These are phyloP conservation scores for Poeciliopsis prolifica DNA, from an alignment of 2,113 vertebrate genomes.

Conservation along the genomic window DNA sequence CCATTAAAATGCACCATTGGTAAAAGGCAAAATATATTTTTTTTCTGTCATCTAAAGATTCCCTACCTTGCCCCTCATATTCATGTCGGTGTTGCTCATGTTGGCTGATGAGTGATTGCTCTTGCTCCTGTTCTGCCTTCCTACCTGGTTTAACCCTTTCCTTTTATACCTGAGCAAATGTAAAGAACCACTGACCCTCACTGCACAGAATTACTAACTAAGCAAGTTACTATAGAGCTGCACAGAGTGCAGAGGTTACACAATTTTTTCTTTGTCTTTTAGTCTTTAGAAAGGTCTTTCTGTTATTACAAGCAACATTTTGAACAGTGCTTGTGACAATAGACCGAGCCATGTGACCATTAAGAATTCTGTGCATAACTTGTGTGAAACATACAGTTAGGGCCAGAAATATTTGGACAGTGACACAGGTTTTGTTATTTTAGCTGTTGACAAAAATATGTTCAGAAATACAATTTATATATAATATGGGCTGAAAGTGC, in stretches of 20 bases:
- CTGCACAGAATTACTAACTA: slow-evolving; percentile 47
- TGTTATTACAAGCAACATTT: slow-evolving; percentile 26
- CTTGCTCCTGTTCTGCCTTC: slow-evolving; percentile 34
- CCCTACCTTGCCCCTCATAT: slow-evolving; percentile 70
- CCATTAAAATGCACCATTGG: too few relatives aligned
- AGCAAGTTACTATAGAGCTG: slow-evolving; percentile 53
- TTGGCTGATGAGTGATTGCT: slow-evolving; percentile 35
- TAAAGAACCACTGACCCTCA: slow-evolving; percentile 37
- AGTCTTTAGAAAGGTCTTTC: slow-evolving; percentile 51
- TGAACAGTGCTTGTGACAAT: too few relatives aligned
- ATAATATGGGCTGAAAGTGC: too few relatives aligned
- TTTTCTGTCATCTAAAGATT: neutral
- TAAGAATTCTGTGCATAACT: too few relatives aligned
- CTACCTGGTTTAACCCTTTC: slow-evolving; percentile 62
- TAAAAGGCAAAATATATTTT: too few relatives aligned
- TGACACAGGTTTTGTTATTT: too few relatives aligned
- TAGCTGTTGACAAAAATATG: too few relatives aligned
- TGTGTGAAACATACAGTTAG: too few relatives aligned
- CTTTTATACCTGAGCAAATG: slow-evolving; percentile 64
- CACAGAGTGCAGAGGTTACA: slow-evolving; percentile 38
- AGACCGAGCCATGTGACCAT: too few relatives aligned
- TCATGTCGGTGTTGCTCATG: slow-evolving; percentile 64
- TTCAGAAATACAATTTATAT: too few relatives aligned
- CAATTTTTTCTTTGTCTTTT: neutral
- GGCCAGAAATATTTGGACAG: too few relatives aligned